phyloP scores from a whole-genome alignment of 1,140 invertebrate genomes.

The Musca domestica region DNA sequence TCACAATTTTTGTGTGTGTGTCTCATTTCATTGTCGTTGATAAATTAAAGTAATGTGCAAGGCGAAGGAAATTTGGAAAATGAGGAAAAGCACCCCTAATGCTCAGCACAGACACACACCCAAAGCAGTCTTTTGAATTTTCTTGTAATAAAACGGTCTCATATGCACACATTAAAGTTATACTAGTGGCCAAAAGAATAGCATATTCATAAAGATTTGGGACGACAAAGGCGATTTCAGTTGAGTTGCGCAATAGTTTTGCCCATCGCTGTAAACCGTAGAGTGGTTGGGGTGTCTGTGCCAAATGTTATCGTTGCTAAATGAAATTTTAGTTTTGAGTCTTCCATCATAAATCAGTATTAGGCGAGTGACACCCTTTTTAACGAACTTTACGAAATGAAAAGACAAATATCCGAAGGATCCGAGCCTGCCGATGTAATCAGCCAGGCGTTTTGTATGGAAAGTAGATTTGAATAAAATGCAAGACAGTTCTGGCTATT shows the following conservation, averaged over 20 bases:
- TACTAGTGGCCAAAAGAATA: not conserved
- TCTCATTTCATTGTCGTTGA: not conserved
- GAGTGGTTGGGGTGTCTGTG: not conserved
- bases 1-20: too few relatives aligned
- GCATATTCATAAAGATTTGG: not conserved
- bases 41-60: conserved; percentile 11
- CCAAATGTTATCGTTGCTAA: conserved; percentile 11
- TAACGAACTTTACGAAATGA: not conserved
- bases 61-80: not conserved
- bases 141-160: conserved; percentile 11
- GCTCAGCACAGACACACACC: not conserved
- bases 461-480: too few relatives aligned
- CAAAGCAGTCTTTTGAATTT: not conserved
- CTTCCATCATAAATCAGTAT: conserved; percentile 12
- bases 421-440: too few relatives aligned
- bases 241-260: not conserved
- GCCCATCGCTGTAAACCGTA: not conserved
- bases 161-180: conserved; percentile 12
- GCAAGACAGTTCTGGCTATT: too few relatives aligned
- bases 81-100: conserved; percentile 15
- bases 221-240: not conserved
- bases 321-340: conserved; percentile 15
- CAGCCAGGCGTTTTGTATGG: too few relatives aligned
- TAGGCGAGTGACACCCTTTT: conserved; percentile 9
- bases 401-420: not conserved